These are phyloP conservation scores for Heterotilapia buettikoferi DNA, from an alignment of 2,113 vertebrate genomes.

Conservation along the genomic window DNA sequence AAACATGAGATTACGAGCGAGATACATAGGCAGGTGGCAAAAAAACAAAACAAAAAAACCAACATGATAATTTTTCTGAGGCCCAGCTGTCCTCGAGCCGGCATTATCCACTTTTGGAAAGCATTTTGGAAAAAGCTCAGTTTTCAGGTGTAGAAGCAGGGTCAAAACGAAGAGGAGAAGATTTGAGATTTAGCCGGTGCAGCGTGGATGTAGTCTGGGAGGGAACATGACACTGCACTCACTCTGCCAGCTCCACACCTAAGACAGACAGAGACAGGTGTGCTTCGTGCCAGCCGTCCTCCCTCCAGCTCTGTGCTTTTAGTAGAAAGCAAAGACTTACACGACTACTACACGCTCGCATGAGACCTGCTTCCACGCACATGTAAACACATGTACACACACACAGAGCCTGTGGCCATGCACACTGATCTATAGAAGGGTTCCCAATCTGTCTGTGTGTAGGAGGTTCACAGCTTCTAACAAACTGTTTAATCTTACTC, in stretches of 20 bases:
- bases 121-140: background rate
- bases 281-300: background rate
- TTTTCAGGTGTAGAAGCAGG: background rate
- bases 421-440: conserved; percentile 2
- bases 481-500: conserved; percentile 40
- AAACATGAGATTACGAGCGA: background rate
- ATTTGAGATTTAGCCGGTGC: background rate
- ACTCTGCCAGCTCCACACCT: conserved; percentile 12
- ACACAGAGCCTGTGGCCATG: conserved; percentile 14
- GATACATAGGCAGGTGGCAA: background rate
- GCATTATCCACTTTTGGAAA: background rate
- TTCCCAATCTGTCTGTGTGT: conserved; percentile 34
- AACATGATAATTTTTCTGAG: accelerated
- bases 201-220: background rate
- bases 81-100: background rate
- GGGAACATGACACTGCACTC: conserved; percentile 54
- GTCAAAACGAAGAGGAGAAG: background rate
- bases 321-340: background rate
- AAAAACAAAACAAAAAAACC: background rate
- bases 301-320: background rate
- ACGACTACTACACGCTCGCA: background rate
- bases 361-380: conserved; percentile 2
- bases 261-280: conserved; percentile 65
- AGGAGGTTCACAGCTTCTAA: conserved; percentile 41
- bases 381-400: background rate